These are phyloP conservation scores for Dinoponera quadriceps DNA, from an alignment of 1,140 invertebrate species.

Conservation along the genomic window DNA sequence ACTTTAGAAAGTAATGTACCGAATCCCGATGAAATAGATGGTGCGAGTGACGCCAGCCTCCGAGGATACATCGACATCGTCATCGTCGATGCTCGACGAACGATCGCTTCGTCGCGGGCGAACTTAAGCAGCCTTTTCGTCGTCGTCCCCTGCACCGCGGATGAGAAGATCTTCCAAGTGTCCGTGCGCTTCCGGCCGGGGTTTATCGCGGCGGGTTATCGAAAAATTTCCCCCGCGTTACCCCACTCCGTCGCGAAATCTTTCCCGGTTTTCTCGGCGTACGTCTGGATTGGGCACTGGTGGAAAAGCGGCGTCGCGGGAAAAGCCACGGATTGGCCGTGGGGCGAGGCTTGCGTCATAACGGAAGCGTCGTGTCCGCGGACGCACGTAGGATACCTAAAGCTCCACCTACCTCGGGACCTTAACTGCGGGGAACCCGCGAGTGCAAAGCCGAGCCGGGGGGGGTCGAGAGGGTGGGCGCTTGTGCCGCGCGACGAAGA, in stretches of 20 bases:
- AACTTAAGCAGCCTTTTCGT: slow-evolving; percentile 36
- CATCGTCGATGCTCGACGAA: not conserved
- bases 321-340: slow-evolving; percentile 79
- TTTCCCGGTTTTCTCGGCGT: slow-evolving; percentile 31
- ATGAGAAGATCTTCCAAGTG: slow-evolving; percentile 50
- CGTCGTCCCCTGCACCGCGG: slow-evolving; percentile 12
- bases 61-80: not conserved
- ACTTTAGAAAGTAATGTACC: too few species aligned
- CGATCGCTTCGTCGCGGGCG: slow-evolving; percentile 16
- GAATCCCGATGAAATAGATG: not conserved
- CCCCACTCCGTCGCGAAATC: slow-evolving; percentile 62
- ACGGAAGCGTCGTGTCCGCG: slow-evolving; percentile 64
- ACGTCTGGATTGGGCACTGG: slow-evolving; percentile 76
- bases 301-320: slow-evolving; percentile 69
- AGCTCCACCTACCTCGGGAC: slow-evolving; percentile 80
- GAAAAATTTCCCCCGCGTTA: slow-evolving; percentile 42
- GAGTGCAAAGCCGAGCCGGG: slow-evolving; percentile 33
- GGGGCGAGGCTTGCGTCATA: slow-evolving; percentile 81
- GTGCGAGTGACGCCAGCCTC: not conserved
- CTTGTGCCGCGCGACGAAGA: not conserved
- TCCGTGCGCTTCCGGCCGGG: slow-evolving; percentile 38
- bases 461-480: slow-evolving; percentile 27
- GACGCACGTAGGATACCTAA: slow-evolving; percentile 66
- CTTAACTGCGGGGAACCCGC: slow-evolving; percentile 58
- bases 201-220: slow-evolving; percentile 28